These are phyloP conservation scores for Montipora sp. DNA, from an alignment of 64 coral and sea anemone species.

Conservation along the genomic window DNA sequence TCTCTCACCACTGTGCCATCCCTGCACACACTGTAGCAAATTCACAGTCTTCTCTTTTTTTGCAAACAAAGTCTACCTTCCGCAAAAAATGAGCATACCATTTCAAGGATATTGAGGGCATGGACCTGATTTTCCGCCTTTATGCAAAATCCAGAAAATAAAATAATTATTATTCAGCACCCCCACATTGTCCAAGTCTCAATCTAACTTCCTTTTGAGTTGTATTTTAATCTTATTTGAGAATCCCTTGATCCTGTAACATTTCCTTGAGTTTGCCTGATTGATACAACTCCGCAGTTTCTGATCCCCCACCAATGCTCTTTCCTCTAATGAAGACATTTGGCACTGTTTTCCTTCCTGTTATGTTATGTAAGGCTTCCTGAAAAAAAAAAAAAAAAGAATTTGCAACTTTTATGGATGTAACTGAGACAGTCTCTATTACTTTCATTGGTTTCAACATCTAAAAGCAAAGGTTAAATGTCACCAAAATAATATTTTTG, in stretches of 20 bases:
- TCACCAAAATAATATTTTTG: no score
- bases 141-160: not conserved
- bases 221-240: constrained; percentile 19
- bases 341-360: constrained; percentile 83
- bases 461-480: no score
- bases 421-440: no score
- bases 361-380: constrained; percentile 73
- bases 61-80: no score
- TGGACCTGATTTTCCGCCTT: not conserved
- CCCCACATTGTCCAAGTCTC: not conserved
- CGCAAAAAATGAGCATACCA: not conserved
- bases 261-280: constrained; percentile 76
- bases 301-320: constrained; percentile 86
- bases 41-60: no score
- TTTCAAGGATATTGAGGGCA: not conserved
- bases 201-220: not conserved
- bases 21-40: no score
- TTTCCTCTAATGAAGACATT: constrained; percentile 89
- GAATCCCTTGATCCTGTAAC: constrained; percentile 65
- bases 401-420: no score
- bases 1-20: no score
- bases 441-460: no score
- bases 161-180: not conserved
- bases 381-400: not conserved
- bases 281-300: constrained; percentile 83